A percentile compares a stretch with the other conserved stretches of the same genome.
These are phyloP conservation scores for Acrocyrtus sp. DNA, from an alignment of 2,888 invertebrate species.

Conservation along the genomic window DNA sequence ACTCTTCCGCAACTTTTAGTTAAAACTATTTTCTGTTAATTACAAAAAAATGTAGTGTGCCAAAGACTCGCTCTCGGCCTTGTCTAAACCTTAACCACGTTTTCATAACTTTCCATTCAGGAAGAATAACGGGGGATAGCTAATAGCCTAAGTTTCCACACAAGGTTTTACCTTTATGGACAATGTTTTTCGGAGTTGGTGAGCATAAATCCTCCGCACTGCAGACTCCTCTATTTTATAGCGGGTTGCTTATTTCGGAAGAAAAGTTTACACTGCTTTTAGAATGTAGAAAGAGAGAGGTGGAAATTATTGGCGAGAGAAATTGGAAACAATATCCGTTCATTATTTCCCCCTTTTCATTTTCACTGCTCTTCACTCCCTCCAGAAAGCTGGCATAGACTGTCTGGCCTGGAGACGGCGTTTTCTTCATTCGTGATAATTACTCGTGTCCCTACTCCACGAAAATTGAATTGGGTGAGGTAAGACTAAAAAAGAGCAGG, in stretches of 20 bases:
- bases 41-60: slow-evolving; percentile 17
- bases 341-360: neutral
- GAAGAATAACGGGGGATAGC: too few species aligned
- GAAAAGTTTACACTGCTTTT: neutral
- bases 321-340: slow-evolving; percentile 21
- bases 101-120: slow-evolving; percentile 2
- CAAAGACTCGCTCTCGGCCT: slow-evolving; percentile 24
- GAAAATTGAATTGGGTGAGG: too few species aligned
- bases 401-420: too few species aligned
- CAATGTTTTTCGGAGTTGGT: too few species aligned
- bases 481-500: neutral
- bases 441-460: neutral
- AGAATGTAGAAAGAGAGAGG: too few species aligned
- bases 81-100: slow-evolving; percentile 15
- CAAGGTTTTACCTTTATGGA: too few species aligned
- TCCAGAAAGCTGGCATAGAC: neutral
- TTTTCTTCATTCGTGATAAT: neutral
- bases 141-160: too few species aligned
- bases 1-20: neutral
- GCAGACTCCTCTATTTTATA: neutral
- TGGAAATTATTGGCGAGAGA: slow-evolving; percentile 1
- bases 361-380: too few species aligned
- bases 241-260: neutral
- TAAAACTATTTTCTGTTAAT: slow-evolving; percentile 20
- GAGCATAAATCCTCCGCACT: neutral